phyloP scores from a whole-genome alignment of 2,888 invertebrate genomes.

The Noctua janthina region DNA sequence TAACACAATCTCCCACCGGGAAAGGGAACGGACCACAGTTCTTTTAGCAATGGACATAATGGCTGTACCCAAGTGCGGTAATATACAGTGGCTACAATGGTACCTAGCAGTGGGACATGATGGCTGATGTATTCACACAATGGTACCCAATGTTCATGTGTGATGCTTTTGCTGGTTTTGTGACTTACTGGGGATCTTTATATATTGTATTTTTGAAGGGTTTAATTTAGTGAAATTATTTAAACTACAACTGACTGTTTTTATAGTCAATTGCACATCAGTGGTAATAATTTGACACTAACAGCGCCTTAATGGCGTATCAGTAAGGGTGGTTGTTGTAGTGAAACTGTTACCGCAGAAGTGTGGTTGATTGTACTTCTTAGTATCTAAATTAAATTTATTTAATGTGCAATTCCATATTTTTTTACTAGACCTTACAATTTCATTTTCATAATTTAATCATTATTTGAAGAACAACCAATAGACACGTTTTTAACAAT shows the following conservation, averaged over 20 bases:
- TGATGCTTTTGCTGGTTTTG: conserved; percentile 57
- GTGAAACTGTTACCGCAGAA: neutral
- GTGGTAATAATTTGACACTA: neutral
- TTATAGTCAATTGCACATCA: neutral
- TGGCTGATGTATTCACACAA: conserved; percentile 50
- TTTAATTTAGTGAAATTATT: neutral
- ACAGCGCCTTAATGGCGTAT: neutral
- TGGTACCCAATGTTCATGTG: conserved; percentile 47
- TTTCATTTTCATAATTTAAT: too few species aligned
- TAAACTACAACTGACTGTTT: neutral
- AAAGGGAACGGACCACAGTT: conserved; percentile 54
- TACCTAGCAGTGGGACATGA: conserved; percentile 42
- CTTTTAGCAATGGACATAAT: conserved; percentile 50
- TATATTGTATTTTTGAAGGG: neutral
- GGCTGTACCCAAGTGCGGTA: conserved; percentile 58
- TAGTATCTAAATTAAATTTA: neutral
- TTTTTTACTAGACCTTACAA: too few species aligned
- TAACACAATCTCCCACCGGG: conserved; percentile 56
- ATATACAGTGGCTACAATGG: conserved; percentile 62
- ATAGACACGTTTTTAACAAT: too few species aligned
- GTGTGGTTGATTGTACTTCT: neutral
- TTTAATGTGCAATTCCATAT: too few species aligned
- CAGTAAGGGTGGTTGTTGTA: neutral
- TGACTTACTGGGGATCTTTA: conserved; percentile 1
- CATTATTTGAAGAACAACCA: too few species aligned